Base-by-base conservation (phyloP, 2,888 invertebrate genomes). In the Slavum lentiscoides region DNA sequence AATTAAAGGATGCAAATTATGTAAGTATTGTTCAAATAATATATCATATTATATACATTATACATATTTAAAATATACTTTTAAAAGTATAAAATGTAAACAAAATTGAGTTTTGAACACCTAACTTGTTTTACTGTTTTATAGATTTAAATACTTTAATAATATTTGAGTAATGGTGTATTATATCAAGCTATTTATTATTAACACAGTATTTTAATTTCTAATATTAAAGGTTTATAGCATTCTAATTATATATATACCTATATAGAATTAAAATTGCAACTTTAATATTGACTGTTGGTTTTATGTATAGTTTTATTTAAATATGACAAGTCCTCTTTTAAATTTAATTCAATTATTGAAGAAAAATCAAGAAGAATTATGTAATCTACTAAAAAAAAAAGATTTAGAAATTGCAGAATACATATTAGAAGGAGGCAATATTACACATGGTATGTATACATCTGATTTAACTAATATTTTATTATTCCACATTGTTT, bases 391-490 rank as follows among this genome's bases (percentile, higher is more conserved):
- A 53, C 83, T 91, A 53, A 85, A 86, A 68, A 88, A 87, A 82
- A 90, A 90, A 85, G 90, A 90, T 84, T 86, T 86, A 81, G 90
- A 90, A 85, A 88, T 90, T 81, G 86, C 87, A 73, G 88, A 89
- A 84, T 90, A 89, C 84, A 88, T 88, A 84, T 85, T 87, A 82
- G 88, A 89, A 85, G 84, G 84, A 76, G 84, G 83, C 19, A 75
- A 82, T 39, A 82, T 84, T 30, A 74, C 83, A 21, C 81, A 84
- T 70, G 83, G 84, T 84, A 77, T 70, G 84, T 81, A 74, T 72
- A 62, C n/a, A 74, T 74, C 13, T 58, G 4, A 19, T 21, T 59
- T 19, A 30, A 49, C n/a, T 49, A 6, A 21, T 59, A 53, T 62
- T 8, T 62, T 49, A 19, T 9, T 74, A 49, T 59, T 58, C 19